Conservation (phyloP, 2,113 vertebrate genomes). For the Sapayoa aenigma region DNA sequence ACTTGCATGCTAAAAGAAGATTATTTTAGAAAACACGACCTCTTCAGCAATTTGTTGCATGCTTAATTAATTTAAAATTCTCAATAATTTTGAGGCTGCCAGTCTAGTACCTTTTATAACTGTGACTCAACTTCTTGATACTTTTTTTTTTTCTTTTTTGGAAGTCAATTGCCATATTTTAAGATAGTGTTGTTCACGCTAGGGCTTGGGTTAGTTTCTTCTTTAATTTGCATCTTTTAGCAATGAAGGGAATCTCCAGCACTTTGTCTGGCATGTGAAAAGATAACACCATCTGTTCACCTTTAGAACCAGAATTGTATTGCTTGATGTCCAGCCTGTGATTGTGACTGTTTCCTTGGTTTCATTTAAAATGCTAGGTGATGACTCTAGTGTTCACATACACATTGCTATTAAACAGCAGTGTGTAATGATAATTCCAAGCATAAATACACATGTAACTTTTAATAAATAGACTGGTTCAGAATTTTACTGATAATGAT, state of each 20-base stretch:
- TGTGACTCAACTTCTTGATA: neutral
- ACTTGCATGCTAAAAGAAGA: neutral
- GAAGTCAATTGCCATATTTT: neutral
- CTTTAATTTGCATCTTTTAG: conserved; percentile 5
- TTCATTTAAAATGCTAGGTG: neutral
- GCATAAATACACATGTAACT: neutral
- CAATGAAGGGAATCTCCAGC: neutral
- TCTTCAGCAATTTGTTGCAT: neutral
- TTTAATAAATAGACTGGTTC: neutral
- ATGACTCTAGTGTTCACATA: neutral
- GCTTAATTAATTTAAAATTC: neutral
- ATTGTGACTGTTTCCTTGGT: neutral
- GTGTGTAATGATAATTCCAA: neutral
- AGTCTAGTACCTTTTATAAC: neutral
- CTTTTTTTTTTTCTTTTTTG: neutral
- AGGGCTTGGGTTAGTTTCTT: conserved; percentile 8
- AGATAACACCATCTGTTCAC: neutral
- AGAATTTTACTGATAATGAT: neutral
- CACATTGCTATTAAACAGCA: neutral
- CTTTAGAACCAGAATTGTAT: neutral
- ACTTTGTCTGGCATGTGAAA: neutral
- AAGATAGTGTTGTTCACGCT: neutral
- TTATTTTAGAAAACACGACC: neutral
- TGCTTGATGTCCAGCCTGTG: neutral
- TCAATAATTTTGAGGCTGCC: neutral